Conservation (phyloP, 2,797 vertebrate species). For the Anableps anableps region DNA sequence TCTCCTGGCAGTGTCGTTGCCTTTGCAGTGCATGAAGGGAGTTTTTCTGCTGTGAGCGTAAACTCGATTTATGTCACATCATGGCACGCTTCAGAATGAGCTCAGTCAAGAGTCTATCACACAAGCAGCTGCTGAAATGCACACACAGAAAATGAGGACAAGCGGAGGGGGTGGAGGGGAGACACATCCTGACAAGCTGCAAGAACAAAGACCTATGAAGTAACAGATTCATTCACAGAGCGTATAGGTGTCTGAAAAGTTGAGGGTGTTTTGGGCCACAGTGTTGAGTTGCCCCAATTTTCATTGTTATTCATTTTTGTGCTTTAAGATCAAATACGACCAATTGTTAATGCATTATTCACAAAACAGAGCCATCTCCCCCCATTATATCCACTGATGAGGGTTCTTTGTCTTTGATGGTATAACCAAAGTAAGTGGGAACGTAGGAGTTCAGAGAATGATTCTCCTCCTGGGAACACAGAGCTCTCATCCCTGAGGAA, state of each 20-base stretch:
- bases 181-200: conserved; percentile 45
- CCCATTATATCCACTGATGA: conserved; percentile 64
- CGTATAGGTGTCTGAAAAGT: conserved; percentile 60
- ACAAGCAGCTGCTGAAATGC: conserved; percentile 54
- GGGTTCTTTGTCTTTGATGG: conserved; percentile 74
- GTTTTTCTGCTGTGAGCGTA: conserved; percentile 45
- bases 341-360: conserved; percentile 78
- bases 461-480: conserved; percentile 60
- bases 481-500: conserved; percentile 64
- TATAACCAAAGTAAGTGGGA: conserved; percentile 70
- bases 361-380: conserved; percentile 69
- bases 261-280: conserved; percentile 41
- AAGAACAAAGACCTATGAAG: conserved; percentile 53
- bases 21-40: conserved; percentile 30
- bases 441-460: conserved; percentile 70
- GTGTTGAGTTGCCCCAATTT: conserved; percentile 61
- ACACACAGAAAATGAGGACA: conserved; percentile 57
- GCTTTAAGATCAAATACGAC: conserved; percentile 56
- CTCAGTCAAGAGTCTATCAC: conserved; percentile 62
- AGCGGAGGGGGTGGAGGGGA: conserved; percentile 16
- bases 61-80: conserved; percentile 64
- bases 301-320: conserved; percentile 55
- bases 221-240: conserved; percentile 55
- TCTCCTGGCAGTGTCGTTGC: conserved; percentile 35
- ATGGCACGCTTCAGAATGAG: conserved; percentile 59